These are phyloP conservation scores for Caenorhabditis sp. DNA, from an alignment of 2,888 invertebrate genomes.

Conservation along the genomic window DNA sequence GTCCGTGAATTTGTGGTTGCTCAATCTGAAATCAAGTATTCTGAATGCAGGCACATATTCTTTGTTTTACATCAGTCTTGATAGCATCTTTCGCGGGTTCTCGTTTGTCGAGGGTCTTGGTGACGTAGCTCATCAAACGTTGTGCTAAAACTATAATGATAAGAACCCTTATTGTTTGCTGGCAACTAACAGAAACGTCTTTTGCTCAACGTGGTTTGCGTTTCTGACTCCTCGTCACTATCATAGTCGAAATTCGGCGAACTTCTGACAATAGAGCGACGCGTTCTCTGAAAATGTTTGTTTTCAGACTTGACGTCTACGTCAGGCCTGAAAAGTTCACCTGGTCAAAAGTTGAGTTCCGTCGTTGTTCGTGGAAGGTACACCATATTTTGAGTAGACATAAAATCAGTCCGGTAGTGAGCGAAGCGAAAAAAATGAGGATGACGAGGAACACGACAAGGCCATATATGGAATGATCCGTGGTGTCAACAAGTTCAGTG, in stretches of 20 bases:
- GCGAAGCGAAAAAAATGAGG: slow-evolving; percentile 74
- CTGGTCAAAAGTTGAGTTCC: slow-evolving; percentile 59
- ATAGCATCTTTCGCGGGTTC: slow-evolving; percentile 46
- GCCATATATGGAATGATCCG: slow-evolving; percentile 69
- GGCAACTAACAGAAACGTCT: slow-evolving; percentile 68
- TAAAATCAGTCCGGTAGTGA: slow-evolving; percentile 75
- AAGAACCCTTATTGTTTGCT: neutral
- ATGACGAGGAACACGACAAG: slow-evolving; percentile 75
- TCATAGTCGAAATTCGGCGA: slow-evolving; percentile 67
- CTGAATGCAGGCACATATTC: neutral
- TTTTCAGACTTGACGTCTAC: neutral
- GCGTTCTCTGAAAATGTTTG: slow-evolving; percentile 50
- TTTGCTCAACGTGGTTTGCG: slow-evolving; percentile 56
- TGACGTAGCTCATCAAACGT: slow-evolving; percentile 71
- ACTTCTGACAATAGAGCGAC: slow-evolving; percentile 54
- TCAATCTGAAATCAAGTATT: slow-evolving; percentile 47
- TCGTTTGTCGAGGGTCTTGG: slow-evolving; percentile 64
- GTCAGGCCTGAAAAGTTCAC: slow-evolving; percentile 5
- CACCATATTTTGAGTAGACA: slow-evolving; percentile 78
- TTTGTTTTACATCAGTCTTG: slow-evolving; percentile 34
- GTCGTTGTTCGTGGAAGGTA: slow-evolving; percentile 67
- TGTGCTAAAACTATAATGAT: slow-evolving; percentile 59
- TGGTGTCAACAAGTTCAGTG: slow-evolving; percentile 62
- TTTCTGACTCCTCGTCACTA: slow-evolving; percentile 71
- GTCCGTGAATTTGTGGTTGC: slow-evolving; percentile 65